Percentiles rank a stretch among this genome's conserved stretches.
These are phyloP conservation scores for Lepidurus couesii DNA, from an alignment of 1,140 invertebrate species.

Conservation along the genomic window DNA sequence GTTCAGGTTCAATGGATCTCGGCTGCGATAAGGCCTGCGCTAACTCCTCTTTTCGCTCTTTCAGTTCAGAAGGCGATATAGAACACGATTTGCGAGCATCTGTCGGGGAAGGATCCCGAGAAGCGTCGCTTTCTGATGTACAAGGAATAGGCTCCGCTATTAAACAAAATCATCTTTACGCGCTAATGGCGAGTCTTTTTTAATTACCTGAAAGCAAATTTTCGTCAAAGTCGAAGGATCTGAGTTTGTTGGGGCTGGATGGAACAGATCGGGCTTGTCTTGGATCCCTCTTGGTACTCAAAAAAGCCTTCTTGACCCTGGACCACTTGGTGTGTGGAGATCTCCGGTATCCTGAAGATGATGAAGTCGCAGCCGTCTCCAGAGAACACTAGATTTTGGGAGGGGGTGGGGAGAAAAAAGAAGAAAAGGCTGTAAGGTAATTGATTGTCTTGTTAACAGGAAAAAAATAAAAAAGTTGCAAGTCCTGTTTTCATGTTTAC, in stretches of 20 bases:
- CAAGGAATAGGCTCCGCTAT: not conserved
- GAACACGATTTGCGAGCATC: not conserved
- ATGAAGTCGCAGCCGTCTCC: not conserved
- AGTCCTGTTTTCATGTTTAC: not conserved
- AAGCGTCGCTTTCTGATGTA: not conserved
- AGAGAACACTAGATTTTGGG: not conserved
- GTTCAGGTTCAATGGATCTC: conserved; percentile 12
- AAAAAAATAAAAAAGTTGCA: not conserved
- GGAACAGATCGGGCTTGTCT: conserved; percentile 51
- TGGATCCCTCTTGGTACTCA: conserved; percentile 42
- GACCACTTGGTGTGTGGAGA: conserved; percentile 56
- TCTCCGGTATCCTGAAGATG: not conserved
- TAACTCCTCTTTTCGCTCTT: not conserved
- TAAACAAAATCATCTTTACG: not conserved
- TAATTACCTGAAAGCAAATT: conserved; percentile 5
- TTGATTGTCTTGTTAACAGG: not conserved
- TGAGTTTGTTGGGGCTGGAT: conserved; percentile 53
- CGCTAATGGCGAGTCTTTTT: not conserved
- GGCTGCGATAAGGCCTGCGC: not conserved
- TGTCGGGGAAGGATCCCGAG: not conserved
- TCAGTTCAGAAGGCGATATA: not conserved
- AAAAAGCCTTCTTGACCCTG: conserved; percentile 64
- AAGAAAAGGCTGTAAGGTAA: not conserved
- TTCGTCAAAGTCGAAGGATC: conserved; percentile 33
- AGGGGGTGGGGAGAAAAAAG: not conserved